A percentile compares a stretch with the other conserved stretches of the same genome.
These are phyloP conservation scores for Oriolus oriolus DNA, from an alignment of 2,113 vertebrate species.

Conservation along the genomic window DNA sequence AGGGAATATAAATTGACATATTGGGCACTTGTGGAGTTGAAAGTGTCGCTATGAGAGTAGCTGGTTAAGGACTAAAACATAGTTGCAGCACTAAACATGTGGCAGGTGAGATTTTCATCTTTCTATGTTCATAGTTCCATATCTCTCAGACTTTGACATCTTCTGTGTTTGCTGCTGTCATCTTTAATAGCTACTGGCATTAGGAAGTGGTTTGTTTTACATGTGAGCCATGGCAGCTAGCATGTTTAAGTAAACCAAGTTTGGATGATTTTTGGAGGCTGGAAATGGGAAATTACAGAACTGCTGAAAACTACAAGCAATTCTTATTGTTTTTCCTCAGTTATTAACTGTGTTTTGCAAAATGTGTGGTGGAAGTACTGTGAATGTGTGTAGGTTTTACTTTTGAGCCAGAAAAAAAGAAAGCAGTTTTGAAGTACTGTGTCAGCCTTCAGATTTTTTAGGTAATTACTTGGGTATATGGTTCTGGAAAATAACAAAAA, in stretches of 20 bases:
- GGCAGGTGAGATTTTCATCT: not conserved
- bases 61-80: not conserved
- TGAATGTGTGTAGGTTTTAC: not conserved
- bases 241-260: not conserved
- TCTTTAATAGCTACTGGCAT: not conserved
- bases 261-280: not conserved
- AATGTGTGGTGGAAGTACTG: not conserved
- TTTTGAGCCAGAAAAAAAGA: not conserved
- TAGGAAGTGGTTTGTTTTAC: not conserved
- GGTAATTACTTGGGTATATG: not conserved
- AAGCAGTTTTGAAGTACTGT: not conserved
- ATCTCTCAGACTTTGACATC: not conserved
- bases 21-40: not conserved
- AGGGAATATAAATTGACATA: not conserved
- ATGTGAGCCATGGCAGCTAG: not conserved
- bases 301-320: not conserved
- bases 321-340: not conserved
- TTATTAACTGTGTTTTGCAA: not conserved
- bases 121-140: not conserved
- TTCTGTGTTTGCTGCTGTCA: not conserved
- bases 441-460: not conserved
- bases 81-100: not conserved
- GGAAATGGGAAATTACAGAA: not conserved
- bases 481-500: slow-evolving; percentile 10
- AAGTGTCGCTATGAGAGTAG: not conserved